These are phyloP conservation scores for Pyrocephalus nanus DNA, from an alignment of 2,797 vertebrate genomes.

Conservation along the genomic window DNA sequence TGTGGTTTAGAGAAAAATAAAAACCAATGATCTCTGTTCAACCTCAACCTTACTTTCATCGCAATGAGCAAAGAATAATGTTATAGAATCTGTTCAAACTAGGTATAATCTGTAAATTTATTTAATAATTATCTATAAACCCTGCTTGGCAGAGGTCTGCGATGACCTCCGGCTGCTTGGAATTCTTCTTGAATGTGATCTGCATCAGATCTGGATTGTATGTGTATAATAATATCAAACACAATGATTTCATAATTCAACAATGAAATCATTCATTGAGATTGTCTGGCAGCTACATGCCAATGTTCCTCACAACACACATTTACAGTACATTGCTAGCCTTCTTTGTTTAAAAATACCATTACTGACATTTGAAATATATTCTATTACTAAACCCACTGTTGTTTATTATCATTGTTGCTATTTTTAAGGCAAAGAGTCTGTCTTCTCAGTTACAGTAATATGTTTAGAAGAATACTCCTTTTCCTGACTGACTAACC, in stretches of 20 bases:
- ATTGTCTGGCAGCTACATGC: neutral
- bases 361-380: slow-evolving; percentile 36
- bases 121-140: neutral
- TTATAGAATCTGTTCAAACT: neutral
- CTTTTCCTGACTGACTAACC: neutral
- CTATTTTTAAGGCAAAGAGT: slow-evolving; percentile 14
- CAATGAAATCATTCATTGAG: neutral
- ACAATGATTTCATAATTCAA: slow-evolving; percentile 14
- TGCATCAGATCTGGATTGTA: neutral
- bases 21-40: neutral
- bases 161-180: neutral
- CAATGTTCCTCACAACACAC: neutral
- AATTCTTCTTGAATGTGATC: slow-evolving; percentile 10
- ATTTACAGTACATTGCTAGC: neutral
- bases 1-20: neutral
- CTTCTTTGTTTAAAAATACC: slow-evolving; percentile 52
- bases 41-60: neutral
- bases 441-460: neutral
- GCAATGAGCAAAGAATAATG: neutral
- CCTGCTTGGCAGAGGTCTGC: neutral
- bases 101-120: neutral
- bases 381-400: neutral
- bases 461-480: neutral
- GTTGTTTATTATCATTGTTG: slow-evolving; percentile 36
- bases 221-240: slow-evolving; percentile 8